Base-by-base conservation (phyloP, 2,888 invertebrate species). In the Gastrophysa polygoni region DNA sequence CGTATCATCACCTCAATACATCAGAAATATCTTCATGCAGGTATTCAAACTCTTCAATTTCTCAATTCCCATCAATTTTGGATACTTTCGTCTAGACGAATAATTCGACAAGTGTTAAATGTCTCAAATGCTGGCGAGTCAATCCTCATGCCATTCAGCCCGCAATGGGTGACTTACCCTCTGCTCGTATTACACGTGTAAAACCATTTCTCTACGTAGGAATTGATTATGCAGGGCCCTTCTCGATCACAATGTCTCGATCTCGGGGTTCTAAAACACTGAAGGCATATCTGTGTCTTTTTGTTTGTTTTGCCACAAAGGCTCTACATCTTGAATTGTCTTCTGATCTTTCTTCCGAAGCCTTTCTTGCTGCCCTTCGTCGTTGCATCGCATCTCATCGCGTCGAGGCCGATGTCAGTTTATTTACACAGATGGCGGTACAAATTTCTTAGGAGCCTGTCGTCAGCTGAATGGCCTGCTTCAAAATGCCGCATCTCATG, bases 271-370 rank as follows among this genome's bases (percentile, higher is more conserved):
- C 60, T 20, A 51, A 71, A 68, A 69, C 67, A 1, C 21, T 24
- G 1, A 62, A 61, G 29, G 61, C 67, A 16, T 66, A 64, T 48
- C 17, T 61, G 11, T 68, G 68, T 24, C 11, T 74, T 10, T 75
- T 73, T 51, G 62, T 73, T 6, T 72, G 73, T 60, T 59, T 75
- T 43, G 49, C 69, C 0, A 70, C 71, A 0, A 75, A 71, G 59
- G 73, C 76, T 1, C 20, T 75, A 7, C 72, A 76, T 44, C 17
- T 77, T 2, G 75, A 75, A 50, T 32, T 72, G 6, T 73, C 68
- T 5, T 66, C 69, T 0, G 67, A 69, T 21, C 52, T 75, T 1
- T 57, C 71, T 1, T 65, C 71, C 6, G 70, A 73, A 14, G 69
- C 73, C 0, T 75, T 77, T 61, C 2, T 61, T 11, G 50, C 57